Base-by-base conservation (phyloP, 2,888 invertebrate genomes). In the Euzophera pinguis region DNA sequence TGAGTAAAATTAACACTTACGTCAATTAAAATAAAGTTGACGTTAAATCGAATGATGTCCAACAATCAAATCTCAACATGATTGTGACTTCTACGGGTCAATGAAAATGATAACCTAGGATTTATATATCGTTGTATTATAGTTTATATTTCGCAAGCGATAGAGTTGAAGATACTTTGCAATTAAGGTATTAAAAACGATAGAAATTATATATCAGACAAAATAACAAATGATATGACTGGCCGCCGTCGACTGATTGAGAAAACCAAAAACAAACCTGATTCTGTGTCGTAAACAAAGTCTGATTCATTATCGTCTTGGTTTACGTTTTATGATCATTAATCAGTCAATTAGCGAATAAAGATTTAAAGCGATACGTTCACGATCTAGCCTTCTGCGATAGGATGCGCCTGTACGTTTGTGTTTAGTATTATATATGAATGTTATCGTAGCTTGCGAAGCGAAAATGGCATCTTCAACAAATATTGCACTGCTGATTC, bases 211-310 rank as follows among this genome's bases (percentile, higher is more conserved):
- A 14, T 10, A 45, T 4, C n/a, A n/a, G n/a, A n/a, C n/a, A n/a
- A n/a, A n/a, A n/a, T 29, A 32, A 3, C 8, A 17, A 9, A 7
- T 8, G 45, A 45, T 45, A 32, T 34, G 32, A 10, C 14, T 22
- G 22, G 22, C 22, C 22, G 22, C 5, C 22, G 22, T 2, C 22
- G 22, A 22, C 22, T 22, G 29, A 43, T 27, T 17, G 42, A 43
- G 42, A 45, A 45, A 12, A 13, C 45, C 45, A 16, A 32, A 45
- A 45, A 45, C 45, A 45, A 45, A 14, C 10, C 45, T 16, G 32
- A 32, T 32, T 45, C 13, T 29, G 14, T 14, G 6, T 10, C 34
- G 45, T 45, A 34, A 45, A 45, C 32, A 45, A 34, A 1, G 14
- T 27, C n/a, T 8, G 14, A 45, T 45, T 45, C 29, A 45, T 16